Percentiles rank a stretch among this genome's conserved stretches.
These are phyloP conservation scores for Phacellophora camtschatica DNA, from an alignment of 30 jellyfish, hydroid and myxozoan genomes.

Conservation along the genomic window DNA sequence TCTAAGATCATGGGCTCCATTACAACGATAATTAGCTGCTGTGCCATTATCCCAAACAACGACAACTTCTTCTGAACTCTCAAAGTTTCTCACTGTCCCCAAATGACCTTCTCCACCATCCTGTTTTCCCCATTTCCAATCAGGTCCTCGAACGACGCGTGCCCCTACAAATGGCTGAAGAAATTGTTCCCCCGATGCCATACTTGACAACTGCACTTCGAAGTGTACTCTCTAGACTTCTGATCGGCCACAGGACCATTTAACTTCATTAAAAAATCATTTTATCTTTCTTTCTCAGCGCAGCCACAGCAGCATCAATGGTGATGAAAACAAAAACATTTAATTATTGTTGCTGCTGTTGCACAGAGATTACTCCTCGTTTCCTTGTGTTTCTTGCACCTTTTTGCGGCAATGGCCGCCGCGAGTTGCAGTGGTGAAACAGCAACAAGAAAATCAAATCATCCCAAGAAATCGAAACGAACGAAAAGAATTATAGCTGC, in stretches of 20 bases:
- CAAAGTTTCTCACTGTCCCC: slow-evolving; percentile 90
- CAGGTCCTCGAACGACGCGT: slow-evolving; percentile 90
- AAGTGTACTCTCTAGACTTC: no score
- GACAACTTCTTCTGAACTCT: slow-evolving; percentile 92
- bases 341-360: no score
- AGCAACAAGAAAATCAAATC: background rate
- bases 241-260: no score
- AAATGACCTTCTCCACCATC: slow-evolving; percentile 97
- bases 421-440: slow-evolving; percentile 25
- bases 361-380: no score
- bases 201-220: background rate
- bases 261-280: no score
- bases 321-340: no score
- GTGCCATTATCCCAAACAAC: slow-evolving; percentile 98
- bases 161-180: slow-evolving; percentile 68
- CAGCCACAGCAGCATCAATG: no score
- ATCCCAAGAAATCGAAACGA: slow-evolving; percentile 22
- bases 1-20: slow-evolving; percentile 69
- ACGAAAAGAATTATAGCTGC: slow-evolving; percentile 61
- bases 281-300: no score
- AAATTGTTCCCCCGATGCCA: slow-evolving; percentile 6
- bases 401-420: slow-evolving; percentile 56
- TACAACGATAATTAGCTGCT: slow-evolving; percentile 92
- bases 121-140: slow-evolving; percentile 97
- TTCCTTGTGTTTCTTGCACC: no score